phyloP scores from a whole-genome alignment of 2,113 vertebrate species.

The Coreoperca whiteheadi region DNA sequence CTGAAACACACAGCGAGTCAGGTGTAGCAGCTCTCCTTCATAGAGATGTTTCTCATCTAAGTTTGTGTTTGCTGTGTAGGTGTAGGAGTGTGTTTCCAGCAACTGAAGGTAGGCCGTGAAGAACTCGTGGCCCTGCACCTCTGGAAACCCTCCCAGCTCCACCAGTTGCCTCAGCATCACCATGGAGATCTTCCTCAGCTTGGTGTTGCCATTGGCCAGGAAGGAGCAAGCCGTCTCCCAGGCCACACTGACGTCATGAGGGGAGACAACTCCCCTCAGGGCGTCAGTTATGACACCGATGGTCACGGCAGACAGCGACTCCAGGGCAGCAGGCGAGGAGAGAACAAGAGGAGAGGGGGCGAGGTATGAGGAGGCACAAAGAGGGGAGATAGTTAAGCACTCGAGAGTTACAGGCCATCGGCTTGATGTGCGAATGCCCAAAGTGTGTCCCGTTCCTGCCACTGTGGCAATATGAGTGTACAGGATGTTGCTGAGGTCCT shows the following conservation, averaged over 20 bases:
- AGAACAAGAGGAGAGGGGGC: slow-evolving; percentile 87
- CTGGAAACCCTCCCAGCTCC: slow-evolving; percentile 88
- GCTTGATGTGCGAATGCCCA: slow-evolving; percentile 26
- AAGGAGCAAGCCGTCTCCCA: slow-evolving; percentile 90
- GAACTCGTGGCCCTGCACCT: slow-evolving; percentile 86
- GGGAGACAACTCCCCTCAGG: slow-evolving; percentile 87
- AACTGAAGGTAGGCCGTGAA: slow-evolving; percentile 88
- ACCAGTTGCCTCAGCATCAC: slow-evolving; percentile 86
- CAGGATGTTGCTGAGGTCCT: slow-evolving; percentile 87
- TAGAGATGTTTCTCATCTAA: slow-evolving; percentile 76
- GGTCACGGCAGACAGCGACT: slow-evolving; percentile 85
- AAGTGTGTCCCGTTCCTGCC: slow-evolving; percentile 21
- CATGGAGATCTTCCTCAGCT: slow-evolving; percentile 85
- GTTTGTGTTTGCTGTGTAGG: neutral
- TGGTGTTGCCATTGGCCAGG: slow-evolving; percentile 84
- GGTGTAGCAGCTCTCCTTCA: slow-evolving; percentile 85
- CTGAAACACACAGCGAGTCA: slow-evolving; percentile 87
- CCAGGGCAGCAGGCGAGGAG: slow-evolving; percentile 84
- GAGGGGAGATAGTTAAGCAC: slow-evolving; percentile 81
- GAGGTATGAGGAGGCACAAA: slow-evolving; percentile 82
- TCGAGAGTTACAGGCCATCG: slow-evolving; percentile 87
- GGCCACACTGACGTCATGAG: slow-evolving; percentile 82
- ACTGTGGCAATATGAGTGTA: slow-evolving; percentile 62
- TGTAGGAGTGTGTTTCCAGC: slow-evolving; percentile 72
- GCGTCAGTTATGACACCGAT: slow-evolving; percentile 85